Conservation (phyloP, 1,140 invertebrate species). For the Aporrectodea caliginosa region DNA sequence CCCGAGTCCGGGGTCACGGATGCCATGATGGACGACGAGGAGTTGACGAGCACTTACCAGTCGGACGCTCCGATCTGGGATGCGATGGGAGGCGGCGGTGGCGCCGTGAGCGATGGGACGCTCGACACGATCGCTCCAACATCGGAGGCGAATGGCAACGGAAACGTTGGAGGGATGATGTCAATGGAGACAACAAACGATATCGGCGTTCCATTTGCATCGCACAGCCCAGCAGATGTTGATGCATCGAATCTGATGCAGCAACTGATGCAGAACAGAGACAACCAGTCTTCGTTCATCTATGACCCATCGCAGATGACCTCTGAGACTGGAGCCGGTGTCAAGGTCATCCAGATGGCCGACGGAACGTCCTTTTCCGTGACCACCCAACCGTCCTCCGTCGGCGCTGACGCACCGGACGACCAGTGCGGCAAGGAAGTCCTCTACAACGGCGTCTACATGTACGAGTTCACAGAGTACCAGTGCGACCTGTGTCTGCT, state of each 20-base stretch:
- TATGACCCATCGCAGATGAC: background rate
- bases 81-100: background rate
- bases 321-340: background rate
- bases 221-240: background rate
- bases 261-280: background rate
- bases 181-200: background rate
- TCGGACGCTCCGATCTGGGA: background rate
- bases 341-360: background rate
- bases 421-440: constrained; percentile 1
- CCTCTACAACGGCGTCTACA: background rate
- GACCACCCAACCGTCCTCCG: background rate
- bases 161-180: background rate
- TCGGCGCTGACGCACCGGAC: background rate
- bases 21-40: constrained; percentile 8
- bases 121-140: background rate
- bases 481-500: constrained; percentile 3
- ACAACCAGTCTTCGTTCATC: background rate
- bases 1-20: constrained; percentile 1
- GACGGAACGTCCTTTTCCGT: constrained; percentile 1
- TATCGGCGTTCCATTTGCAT: background rate
- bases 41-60: background rate
- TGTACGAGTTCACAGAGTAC: constrained; percentile 11
- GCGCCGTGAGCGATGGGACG: background rate
- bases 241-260: background rate
- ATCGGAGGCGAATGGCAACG: background rate